Conservation (phyloP, 2,113 vertebrate species). For the Chaetura pelagica region DNA sequence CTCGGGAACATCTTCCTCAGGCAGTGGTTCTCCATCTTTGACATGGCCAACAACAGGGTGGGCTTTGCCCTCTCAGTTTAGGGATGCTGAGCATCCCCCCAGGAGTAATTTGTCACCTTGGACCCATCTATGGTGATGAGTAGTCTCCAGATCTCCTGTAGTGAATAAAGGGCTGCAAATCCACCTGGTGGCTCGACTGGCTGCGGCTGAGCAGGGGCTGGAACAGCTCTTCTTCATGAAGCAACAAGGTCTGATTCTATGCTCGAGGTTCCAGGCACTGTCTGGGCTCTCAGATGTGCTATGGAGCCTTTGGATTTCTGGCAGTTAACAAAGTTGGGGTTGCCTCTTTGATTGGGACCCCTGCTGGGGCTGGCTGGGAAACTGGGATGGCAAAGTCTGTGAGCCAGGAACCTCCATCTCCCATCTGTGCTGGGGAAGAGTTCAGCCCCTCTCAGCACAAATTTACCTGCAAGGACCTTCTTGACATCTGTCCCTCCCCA, state of each 20-base stretch:
- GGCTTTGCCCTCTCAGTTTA: conserved; percentile 61
- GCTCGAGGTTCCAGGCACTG: not conserved
- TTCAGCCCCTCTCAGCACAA: too few relatives aligned
- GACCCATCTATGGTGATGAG: not conserved
- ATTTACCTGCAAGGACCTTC: too few relatives aligned
- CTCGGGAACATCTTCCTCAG: conserved; percentile 41
- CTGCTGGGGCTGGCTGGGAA: not conserved
- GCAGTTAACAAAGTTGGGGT: not conserved
- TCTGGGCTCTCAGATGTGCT: not conserved
- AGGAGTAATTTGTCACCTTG: not conserved
- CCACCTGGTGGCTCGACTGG: not conserved
- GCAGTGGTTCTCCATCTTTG: conserved; percentile 70
- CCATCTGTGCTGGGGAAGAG: too few relatives aligned
- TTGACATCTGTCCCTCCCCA: too few relatives aligned
- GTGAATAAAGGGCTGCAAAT: not conserved
- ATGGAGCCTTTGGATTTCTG: not conserved
- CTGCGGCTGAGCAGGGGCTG: not conserved
- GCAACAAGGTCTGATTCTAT: not conserved
- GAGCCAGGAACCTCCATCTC: too few relatives aligned
- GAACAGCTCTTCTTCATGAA: not conserved
- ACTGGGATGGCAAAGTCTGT: not conserved
- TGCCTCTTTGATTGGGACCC: not conserved
- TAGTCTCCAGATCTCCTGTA: not conserved
- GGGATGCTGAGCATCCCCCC: not conserved
- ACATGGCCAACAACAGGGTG: conserved; percentile 63